Conservation (phyloP, 2,113 vertebrate species). For the Mus musculus region DNA sequence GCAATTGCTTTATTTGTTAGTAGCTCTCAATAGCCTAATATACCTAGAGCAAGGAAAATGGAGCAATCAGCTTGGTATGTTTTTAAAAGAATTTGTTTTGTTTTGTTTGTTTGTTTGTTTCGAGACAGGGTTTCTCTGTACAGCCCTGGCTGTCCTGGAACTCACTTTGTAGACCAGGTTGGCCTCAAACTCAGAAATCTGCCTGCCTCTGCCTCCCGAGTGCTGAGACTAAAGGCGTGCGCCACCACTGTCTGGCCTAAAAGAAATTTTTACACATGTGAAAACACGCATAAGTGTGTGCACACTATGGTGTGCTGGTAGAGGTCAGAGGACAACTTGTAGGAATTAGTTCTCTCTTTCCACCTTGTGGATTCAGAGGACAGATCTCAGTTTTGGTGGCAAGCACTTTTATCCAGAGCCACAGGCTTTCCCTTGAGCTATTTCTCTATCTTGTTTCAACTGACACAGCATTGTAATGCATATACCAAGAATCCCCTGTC, state of each 20-base stretch:
- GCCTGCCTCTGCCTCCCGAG: too few relatives aligned
- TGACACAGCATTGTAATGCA: too few relatives aligned
- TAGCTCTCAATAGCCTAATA: constrained; percentile 5
- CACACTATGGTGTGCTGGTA: too few relatives aligned
- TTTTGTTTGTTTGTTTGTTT: too few relatives aligned
- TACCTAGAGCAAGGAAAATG: constrained; percentile 8
- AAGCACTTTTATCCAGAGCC: background rate
- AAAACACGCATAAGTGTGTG: background rate
- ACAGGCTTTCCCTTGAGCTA: background rate
- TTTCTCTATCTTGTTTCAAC: too few relatives aligned
- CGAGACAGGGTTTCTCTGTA: too few relatives aligned
- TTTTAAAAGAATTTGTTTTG: background rate
- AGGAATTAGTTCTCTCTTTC: background rate
- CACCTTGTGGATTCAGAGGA: background rate
- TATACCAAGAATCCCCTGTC: too few relatives aligned
- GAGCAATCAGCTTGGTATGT: background rate
- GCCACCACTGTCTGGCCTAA: background rate
- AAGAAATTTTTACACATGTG: background rate
- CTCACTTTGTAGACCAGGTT: too few relatives aligned
- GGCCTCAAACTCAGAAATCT: too few relatives aligned
- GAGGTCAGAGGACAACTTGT: background rate
- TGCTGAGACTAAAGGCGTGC: too few relatives aligned
- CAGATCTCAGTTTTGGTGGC: background rate
- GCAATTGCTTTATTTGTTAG: background rate
- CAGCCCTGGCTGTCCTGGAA: too few relatives aligned